Percentiles rank a stretch among this genome's conserved stretches.
Conservation (phyloP, 2,888 invertebrate species). For the Limenitis camilla region DNA sequence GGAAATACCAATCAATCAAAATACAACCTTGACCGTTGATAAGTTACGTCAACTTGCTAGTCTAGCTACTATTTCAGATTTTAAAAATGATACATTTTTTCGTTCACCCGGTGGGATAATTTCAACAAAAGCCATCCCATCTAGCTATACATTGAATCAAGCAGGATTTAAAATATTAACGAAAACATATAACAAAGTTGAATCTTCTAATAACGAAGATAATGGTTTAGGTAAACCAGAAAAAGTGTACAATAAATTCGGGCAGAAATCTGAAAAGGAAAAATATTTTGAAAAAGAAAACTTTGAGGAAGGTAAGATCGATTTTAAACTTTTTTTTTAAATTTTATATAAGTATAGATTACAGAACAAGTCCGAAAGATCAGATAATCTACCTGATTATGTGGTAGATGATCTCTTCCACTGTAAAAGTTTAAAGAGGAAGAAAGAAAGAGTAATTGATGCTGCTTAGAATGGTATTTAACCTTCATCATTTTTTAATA, state of each 20-base stretch:
- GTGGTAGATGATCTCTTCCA: no score
- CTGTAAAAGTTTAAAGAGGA: no score
- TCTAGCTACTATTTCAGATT: constrained; percentile 72
- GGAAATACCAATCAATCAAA: constrained; percentile 62
- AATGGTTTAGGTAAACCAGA: constrained; percentile 56
- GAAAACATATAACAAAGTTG: constrained; percentile 77
- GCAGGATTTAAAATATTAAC: constrained; percentile 79
- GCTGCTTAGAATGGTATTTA: no score
- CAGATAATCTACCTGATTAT: no score
- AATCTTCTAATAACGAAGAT: constrained; percentile 61
- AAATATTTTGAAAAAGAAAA: constrained; percentile 38
- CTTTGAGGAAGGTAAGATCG: constrained; percentile 38
- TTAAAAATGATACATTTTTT: constrained; percentile 67
- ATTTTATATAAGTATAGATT: neutral
- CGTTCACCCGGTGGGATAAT: constrained; percentile 66
- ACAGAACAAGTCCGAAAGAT: no score
- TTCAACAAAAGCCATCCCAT: constrained; percentile 76
- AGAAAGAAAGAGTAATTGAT: no score
- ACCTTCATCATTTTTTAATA: neutral
- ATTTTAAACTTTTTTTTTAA: neutral
- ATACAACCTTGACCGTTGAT: constrained; percentile 55
- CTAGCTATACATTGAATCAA: constrained; percentile 76
- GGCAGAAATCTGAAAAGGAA: constrained; percentile 42
- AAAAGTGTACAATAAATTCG: constrained; percentile 45
- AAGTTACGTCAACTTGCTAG: constrained; percentile 72